Conservation (phyloP, 2,797 vertebrate genomes). For the Vespertilio murinus region DNA sequence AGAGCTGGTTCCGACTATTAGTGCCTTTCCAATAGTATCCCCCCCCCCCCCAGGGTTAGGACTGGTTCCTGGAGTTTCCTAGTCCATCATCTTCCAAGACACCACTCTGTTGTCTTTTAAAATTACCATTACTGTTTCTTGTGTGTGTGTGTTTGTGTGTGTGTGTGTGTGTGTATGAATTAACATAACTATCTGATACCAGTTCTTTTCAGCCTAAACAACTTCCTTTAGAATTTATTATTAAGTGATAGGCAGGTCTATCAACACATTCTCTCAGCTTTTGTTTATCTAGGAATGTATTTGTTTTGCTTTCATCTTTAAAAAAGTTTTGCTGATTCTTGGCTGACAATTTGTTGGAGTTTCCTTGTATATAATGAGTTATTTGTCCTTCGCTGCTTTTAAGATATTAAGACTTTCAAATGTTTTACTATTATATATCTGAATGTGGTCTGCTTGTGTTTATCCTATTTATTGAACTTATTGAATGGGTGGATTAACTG, state of each 20-base stretch:
- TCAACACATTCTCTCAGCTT: not conserved
- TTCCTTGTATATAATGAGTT: not conserved
- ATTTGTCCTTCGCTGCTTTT: not conserved
- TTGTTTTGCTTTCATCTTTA: slow-evolving; percentile 5
- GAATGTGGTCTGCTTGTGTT: not conserved
- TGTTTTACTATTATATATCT: not conserved
- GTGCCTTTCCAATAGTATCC: not conserved
- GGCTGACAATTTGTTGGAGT: not conserved
- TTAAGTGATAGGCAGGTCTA: not conserved
- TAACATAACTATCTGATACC: not conserved
- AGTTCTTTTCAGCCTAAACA: not conserved
- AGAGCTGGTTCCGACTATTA: not conserved
- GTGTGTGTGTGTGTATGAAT: not conserved
- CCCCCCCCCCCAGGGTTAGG: no score
- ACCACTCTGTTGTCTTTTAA: not conserved
- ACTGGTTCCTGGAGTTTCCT: not conserved
- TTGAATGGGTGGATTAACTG: not conserved
- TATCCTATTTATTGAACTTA: not conserved
- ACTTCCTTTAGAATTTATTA: not conserved
- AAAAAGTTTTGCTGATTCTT: not conserved
- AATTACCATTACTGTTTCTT: not conserved
- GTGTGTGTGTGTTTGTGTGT: no score
- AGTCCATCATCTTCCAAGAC: not conserved
- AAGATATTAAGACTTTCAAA: not conserved
- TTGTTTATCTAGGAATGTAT: not conserved